Conservation (phyloP, 2,888 invertebrate genomes). For the Tinea semifulvella region DNA sequence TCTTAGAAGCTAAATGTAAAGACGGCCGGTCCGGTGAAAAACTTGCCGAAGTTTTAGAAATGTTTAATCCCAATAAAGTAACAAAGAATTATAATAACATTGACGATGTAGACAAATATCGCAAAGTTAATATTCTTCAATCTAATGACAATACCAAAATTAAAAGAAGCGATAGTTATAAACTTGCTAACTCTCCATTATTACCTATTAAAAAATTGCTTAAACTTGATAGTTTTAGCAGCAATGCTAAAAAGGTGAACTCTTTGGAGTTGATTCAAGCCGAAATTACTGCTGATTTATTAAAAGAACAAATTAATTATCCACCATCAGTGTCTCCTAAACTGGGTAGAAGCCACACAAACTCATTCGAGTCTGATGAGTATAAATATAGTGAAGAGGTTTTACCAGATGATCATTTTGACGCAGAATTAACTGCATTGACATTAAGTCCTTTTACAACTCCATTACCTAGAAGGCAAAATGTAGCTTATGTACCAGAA, state of each 20-base stretch:
- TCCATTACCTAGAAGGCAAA: constrained; percentile 49
- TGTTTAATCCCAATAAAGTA: constrained; percentile 46
- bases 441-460: constrained; percentile 54
- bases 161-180: constrained; percentile 86
- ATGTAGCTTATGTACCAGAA: constrained; percentile 47
- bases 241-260: constrained; percentile 51
- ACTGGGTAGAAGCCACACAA: constrained; percentile 35
- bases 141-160: constrained; percentile 57
- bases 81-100: constrained; percentile 31
- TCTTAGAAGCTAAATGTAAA: constrained; percentile 45
- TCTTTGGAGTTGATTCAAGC: constrained; percentile 68
- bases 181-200: constrained; percentile 79
- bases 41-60: constrained; percentile 56
- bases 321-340: constrained; percentile 72
- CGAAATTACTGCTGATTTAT: constrained; percentile 69
- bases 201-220: constrained; percentile 71
- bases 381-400: constrained; percentile 36
- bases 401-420: constrained; percentile 41
- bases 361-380: constrained; percentile 38
- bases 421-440: constrained; percentile 45
- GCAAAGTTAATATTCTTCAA: constrained; percentile 19
- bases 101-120: constrained; percentile 23
- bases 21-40: constrained; percentile 41
- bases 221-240: constrained; percentile 56
- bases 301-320: constrained; percentile 76